Percentiles rank a stretch among this genome's conserved stretches.
Evolutionary conservation across 2,797 vertebrate genomes (phyloP).

Genomic region (Brachyalestes nurse): DNA sequence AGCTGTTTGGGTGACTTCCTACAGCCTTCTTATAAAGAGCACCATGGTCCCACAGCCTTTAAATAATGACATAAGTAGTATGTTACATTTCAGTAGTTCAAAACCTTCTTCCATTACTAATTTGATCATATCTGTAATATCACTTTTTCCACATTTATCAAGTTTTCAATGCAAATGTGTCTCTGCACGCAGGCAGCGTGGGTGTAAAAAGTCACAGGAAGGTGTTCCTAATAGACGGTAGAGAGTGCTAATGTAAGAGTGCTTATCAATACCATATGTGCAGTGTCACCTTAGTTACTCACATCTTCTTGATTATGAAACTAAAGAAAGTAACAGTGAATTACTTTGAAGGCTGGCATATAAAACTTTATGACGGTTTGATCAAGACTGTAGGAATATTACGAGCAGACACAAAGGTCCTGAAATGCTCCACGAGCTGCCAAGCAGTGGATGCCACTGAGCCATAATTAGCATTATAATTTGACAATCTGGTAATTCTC

Average conservation of each 20-base stretch:
- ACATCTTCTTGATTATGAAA: constrained; percentile 34
- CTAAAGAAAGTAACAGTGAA: constrained; percentile 10
- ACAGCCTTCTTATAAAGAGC: neutral
- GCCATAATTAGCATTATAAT: constrained; percentile 26
- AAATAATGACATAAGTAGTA: neutral
- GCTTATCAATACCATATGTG: constrained; percentile 23
- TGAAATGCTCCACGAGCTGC: constrained; percentile 33
- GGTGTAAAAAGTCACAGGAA: constrained; percentile 29
- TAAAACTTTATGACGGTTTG: constrained; percentile 1
- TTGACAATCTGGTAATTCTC: constrained; percentile 57
- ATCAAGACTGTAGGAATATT: constrained; percentile 21
- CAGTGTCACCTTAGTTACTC: constrained; percentile 46
- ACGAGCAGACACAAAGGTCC: constrained; percentile 19
- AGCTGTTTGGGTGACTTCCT: neutral
- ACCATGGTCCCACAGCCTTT: neutral
- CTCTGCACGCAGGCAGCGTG: constrained; percentile 18
- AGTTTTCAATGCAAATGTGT: constrained; percentile 26
- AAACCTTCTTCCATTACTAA: neutral
- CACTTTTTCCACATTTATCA: neutral
- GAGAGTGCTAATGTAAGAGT: constrained; percentile 15
- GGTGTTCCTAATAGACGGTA: constrained; percentile 14
- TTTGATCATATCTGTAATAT: neutral
- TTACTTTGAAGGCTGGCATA: constrained; percentile 18
- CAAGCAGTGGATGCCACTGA: constrained; percentile 8
- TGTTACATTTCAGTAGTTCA: neutral